phyloP scores from a whole-genome alignment of 2,113 vertebrate species.

The Sterrhoptilus dennistouni region DNA sequence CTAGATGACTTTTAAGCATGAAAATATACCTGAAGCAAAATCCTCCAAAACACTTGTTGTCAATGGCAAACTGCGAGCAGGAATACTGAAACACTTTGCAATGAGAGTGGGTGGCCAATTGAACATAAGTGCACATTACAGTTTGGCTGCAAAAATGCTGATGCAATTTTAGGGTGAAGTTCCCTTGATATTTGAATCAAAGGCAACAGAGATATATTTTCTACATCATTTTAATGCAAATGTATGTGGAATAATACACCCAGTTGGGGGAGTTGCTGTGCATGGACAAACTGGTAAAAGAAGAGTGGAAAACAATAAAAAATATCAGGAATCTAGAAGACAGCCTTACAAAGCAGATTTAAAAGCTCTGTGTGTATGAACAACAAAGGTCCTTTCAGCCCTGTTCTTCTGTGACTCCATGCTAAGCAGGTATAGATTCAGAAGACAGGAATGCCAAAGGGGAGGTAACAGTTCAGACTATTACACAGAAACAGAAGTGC shows the following conservation, averaged over 20 bases:
- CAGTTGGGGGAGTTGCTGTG: not conserved
- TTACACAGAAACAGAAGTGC: not conserved
- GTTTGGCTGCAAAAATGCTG: constrained; percentile 20
- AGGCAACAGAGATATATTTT: constrained; percentile 30
- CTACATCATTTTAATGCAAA: constrained; percentile 36
- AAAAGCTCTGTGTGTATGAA: not conserved
- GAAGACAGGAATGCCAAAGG: not conserved
- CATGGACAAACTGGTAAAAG: not conserved
- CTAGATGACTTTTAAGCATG: not conserved
- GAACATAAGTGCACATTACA: constrained; percentile 13
- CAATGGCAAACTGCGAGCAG: not conserved
- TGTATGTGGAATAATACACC: not conserved
- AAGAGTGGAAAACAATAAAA: not conserved
- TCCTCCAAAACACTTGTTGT: not conserved
- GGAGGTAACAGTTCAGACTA: not conserved
- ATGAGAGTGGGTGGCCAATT: constrained; percentile 5
- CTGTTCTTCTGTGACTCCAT: not conserved
- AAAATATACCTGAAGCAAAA: constrained; percentile 39
- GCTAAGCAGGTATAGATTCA: not conserved
- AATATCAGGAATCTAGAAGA: not conserved
- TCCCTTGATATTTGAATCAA: constrained; percentile 28
- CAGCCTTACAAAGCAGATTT: not conserved
- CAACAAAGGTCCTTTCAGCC: not conserved
- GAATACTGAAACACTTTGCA: not conserved
- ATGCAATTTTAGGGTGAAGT: constrained; percentile 39